Evolutionary conservation across 2,113 vertebrate species (phyloP).

Genomic region (Myodes glareolus): DNA sequence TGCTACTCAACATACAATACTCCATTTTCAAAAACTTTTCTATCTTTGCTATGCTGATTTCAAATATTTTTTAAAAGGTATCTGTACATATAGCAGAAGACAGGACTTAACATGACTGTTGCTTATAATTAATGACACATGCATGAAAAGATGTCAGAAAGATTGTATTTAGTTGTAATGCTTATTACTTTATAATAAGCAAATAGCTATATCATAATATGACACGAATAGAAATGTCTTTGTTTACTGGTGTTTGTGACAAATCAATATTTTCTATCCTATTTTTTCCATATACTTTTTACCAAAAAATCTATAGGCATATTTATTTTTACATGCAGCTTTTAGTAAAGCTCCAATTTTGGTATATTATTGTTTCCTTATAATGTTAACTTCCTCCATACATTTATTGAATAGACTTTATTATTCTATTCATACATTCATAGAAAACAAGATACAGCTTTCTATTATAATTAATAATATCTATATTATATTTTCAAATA

Average conservation of each 20-base stretch:
- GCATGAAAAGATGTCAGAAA: conserved; percentile 31
- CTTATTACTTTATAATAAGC: conserved; percentile 8
- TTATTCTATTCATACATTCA: neutral
- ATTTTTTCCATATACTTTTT: neutral
- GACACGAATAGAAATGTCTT: conserved; percentile 6
- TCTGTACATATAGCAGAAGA: fast-evolving
- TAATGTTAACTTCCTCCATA: neutral
- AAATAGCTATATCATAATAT: neutral
- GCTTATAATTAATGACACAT: no score
- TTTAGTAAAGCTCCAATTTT: neutral
- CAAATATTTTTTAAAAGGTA: neutral
- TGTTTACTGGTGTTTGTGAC: neutral
- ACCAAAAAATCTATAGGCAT: neutral
- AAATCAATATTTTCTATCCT: neutral
- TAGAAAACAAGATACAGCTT: neutral
- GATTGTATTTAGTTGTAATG: conserved; percentile 33
- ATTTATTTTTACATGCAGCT: neutral
- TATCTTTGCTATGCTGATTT: neutral
- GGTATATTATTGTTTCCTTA: neutral
- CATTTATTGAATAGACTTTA: neutral
- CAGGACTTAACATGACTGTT: neutral
- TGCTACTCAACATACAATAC: neutral
- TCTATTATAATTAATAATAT: neutral
- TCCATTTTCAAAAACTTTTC: neutral
- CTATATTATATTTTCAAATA: neutral